Conservation (phyloP, 2,888 invertebrate species). For the Ligdia adustata region DNA sequence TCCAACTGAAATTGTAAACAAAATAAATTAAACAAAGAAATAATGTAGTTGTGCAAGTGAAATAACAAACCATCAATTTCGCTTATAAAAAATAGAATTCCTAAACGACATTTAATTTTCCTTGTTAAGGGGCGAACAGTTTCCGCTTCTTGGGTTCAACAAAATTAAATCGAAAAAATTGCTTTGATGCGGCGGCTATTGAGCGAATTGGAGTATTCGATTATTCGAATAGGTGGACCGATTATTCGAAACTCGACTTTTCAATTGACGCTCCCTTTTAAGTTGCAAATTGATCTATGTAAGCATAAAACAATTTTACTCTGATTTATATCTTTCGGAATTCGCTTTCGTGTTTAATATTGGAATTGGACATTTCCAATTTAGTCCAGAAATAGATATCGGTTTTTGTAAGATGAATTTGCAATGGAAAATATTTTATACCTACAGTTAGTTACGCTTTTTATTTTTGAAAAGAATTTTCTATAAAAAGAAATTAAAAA, state of each 20-base stretch:
- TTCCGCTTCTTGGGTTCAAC: slow-evolving; percentile 2
- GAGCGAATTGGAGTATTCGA: slow-evolving; percentile 23
- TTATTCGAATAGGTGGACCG: slow-evolving; percentile 12
- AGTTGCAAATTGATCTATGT: slow-evolving; percentile 57
- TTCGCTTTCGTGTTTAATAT: neutral
- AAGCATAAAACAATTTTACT: slow-evolving; percentile 53
- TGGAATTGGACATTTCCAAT: slow-evolving; percentile 6
- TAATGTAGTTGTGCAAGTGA: too few species aligned
- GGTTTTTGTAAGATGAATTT: neutral
- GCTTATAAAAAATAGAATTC: slow-evolving; percentile 10
- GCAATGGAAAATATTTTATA: too few species aligned
- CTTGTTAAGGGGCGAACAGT: slow-evolving; percentile 13
- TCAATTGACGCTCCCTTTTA: slow-evolving; percentile 71
- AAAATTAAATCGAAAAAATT: slow-evolving; percentile 46
- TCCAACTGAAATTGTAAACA: too few species aligned
- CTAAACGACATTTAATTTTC: slow-evolving; percentile 30
- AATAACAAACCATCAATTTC: too few species aligned
- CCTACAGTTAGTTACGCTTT: too few species aligned
- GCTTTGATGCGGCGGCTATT: slow-evolving; percentile 12
- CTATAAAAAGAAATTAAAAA: too few species aligned
- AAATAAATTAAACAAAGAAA: too few species aligned
- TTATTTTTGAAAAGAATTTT: too few species aligned
- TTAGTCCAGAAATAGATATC: neutral
- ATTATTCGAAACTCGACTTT: slow-evolving; percentile 72
- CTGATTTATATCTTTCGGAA: slow-evolving; percentile 5